Conservation (phyloP, 2,888 invertebrate species). For the Ypsolopha sequella region DNA sequence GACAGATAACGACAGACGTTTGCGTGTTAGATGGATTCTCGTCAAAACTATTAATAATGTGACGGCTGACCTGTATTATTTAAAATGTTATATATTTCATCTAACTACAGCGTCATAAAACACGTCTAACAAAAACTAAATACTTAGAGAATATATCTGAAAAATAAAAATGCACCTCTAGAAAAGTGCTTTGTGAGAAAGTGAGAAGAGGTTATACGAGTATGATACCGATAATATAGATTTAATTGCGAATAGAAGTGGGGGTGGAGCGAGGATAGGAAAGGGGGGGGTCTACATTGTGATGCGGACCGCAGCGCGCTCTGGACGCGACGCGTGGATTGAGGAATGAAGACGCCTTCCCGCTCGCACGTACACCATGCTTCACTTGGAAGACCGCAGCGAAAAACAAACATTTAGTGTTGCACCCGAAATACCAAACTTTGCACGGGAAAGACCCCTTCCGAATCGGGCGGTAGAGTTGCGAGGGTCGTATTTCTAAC, state of each 20-base stretch:
- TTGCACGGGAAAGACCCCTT: constrained; percentile 46
- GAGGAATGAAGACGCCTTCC: constrained; percentile 32
- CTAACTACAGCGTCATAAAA: constrained; percentile 2
- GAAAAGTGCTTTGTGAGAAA: constrained; percentile 1
- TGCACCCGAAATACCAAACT: constrained; percentile 53
- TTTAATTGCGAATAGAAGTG: constrained; percentile 51
- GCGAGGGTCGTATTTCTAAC: constrained; percentile 35
- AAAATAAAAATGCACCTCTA: background rate
- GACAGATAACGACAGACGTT: no score
- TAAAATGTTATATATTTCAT: background rate
- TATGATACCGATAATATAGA: constrained; percentile 50
- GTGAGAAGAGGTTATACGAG: constrained; percentile 22
- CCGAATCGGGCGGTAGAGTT: constrained; percentile 33
- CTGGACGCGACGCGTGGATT: constrained; percentile 21
- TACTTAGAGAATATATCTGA: background rate
- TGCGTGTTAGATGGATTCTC: no score
- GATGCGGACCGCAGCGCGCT: constrained; percentile 35
- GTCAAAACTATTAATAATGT: no score
- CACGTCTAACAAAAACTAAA: constrained; percentile 1
- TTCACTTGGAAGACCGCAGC: constrained; percentile 51
- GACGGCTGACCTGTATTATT: no score
- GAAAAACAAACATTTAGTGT: constrained; percentile 54
- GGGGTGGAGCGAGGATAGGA: constrained; percentile 16
- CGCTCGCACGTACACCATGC: constrained; percentile 38
- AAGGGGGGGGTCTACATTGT: constrained; percentile 27